These are phyloP conservation scores for Periplaneta americana DNA, from an alignment of 1,140 invertebrate species.

Conservation along the genomic window DNA sequence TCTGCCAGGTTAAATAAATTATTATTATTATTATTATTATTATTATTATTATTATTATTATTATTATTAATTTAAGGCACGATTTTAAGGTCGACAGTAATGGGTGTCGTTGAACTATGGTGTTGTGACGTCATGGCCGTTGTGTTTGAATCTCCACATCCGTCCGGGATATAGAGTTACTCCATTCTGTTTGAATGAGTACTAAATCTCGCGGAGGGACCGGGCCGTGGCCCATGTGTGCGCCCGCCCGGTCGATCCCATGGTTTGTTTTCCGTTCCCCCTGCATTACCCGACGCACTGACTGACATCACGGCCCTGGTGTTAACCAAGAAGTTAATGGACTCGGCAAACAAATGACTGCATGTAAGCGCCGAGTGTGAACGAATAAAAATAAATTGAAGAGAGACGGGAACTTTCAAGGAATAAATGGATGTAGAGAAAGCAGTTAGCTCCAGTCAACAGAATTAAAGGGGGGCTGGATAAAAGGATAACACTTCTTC, in stretches of 20 bases:
- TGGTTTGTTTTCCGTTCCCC: background rate
- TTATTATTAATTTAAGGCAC: too few relatives aligned
- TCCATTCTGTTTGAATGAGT: too few relatives aligned
- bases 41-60: too few relatives aligned
- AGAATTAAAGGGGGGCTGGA: background rate
- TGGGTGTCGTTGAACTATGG: too few relatives aligned
- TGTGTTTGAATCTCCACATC: too few relatives aligned
- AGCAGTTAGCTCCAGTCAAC: background rate
- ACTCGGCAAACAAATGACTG: background rate
- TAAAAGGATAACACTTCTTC: background rate
- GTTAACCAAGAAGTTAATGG: background rate
- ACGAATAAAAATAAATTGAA: background rate
- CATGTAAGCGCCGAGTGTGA: background rate
- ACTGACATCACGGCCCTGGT: background rate
- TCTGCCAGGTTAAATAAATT: too few relatives aligned
- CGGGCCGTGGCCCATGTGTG: too few relatives aligned
- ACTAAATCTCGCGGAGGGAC: too few relatives aligned
- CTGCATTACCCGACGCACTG: background rate
- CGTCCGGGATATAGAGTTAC: too few relatives aligned
- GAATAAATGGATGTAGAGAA: background rate
- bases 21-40: too few relatives aligned
- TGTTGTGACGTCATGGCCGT: too few relatives aligned
- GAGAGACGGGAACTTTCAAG: background rate
- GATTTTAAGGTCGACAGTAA: too few relatives aligned
- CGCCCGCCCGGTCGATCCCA: background rate